These are phyloP conservation scores for Austrofundulus limnaeus DNA, from an alignment of 2,113 vertebrate species.

Conservation along the genomic window DNA sequence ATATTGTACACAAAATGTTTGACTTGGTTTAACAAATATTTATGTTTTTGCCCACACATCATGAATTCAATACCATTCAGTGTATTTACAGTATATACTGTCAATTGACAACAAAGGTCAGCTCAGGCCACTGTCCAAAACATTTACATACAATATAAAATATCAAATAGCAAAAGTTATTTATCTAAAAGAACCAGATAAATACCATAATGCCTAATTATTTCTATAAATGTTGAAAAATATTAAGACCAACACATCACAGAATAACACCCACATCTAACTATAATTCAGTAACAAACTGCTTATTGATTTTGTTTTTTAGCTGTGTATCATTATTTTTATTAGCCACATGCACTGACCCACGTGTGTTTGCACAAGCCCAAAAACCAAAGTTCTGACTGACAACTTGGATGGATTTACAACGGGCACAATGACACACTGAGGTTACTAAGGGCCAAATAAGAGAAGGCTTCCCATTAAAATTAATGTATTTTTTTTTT, in stretches of 20 bases:
- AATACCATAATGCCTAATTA: no score
- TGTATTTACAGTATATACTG: no score
- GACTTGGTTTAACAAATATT: no score
- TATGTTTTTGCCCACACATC: background rate
- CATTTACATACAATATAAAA: no score
- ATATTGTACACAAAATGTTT: no score
- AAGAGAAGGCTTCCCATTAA: no score
- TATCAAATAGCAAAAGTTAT: no score
- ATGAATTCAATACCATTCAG: no score
- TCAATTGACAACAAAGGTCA: no score
- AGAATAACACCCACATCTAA: background rate
- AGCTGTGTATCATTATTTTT: constrained; percentile 11
- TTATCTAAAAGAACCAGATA: no score
- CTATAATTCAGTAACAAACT: background rate
- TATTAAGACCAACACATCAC: background rate
- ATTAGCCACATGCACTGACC: background rate
- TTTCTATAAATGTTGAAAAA: background rate
- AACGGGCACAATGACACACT: background rate
- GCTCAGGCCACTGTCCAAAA: no score
- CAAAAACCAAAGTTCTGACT: constrained; percentile 19
- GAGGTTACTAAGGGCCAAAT: background rate
- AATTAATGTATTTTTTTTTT: no score
- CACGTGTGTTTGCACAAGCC: background rate
- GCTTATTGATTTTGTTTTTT: background rate
- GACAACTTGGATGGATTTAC: background rate